phyloP scores from a whole-genome alignment of 2,113 vertebrate species.

The Pomatostomus ruficeps region DNA sequence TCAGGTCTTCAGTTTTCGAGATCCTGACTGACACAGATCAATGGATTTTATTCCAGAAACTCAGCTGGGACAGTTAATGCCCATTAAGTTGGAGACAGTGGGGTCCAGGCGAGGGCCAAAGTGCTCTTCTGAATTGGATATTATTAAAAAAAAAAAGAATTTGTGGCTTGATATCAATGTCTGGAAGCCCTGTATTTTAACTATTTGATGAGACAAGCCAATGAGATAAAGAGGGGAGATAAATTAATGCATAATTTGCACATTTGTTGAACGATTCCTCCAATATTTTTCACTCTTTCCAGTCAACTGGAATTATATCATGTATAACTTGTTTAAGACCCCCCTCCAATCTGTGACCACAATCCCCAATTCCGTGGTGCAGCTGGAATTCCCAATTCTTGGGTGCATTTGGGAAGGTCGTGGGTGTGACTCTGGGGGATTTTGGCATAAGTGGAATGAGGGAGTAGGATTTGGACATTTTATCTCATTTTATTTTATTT shows the following conservation, averaged over 20 bases:
- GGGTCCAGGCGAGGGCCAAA: background rate
- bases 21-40: conserved; percentile 15
- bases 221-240: background rate
- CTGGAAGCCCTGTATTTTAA: background rate
- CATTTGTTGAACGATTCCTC: background rate
- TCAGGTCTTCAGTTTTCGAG: conserved; percentile 7
- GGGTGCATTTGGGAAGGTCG: background rate
- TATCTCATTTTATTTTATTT: too few species aligned
- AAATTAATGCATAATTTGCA: background rate
- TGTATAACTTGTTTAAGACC: background rate
- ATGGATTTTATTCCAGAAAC: conserved; percentile 1
- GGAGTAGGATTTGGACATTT: background rate
- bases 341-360: background rate
- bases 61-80: background rate
- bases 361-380: background rate
- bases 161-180: background rate
- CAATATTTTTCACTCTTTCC: background rate
- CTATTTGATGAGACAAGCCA: background rate
- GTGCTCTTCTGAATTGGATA: background rate
- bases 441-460: background rate
- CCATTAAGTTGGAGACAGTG: background rate
- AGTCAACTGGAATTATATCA: background rate
- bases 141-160: background rate
- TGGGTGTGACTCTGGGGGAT: background rate
- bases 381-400: too few species aligned